Conservation (phyloP, 1,140 invertebrate genomes). For the Lepidurus arcticus region DNA sequence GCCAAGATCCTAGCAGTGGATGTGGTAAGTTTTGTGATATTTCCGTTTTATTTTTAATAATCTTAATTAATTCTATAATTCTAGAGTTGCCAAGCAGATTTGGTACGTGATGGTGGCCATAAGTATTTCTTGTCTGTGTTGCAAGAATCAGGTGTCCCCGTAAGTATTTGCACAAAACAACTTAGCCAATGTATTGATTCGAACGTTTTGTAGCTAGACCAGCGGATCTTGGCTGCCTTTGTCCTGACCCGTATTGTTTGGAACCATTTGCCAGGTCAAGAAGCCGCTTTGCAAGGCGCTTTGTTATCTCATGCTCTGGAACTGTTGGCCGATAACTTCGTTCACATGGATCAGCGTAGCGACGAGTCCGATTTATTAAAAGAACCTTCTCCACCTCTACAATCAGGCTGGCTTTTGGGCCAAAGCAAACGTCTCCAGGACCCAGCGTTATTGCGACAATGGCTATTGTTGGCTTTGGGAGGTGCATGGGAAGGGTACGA, state of each 20-base stretch:
- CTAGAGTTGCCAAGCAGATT: conserved; percentile 86
- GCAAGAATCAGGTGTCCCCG: conserved; percentile 73
- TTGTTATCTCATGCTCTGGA: conserved; percentile 84
- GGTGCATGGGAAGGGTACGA: conserved; percentile 89
- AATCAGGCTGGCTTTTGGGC: neutral
- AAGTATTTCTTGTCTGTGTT: conserved; percentile 90
- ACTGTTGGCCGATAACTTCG: conserved; percentile 40
- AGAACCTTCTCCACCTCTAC: neutral
- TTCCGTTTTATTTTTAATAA: conserved; percentile 32
- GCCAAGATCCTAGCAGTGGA: conserved; percentile 98
- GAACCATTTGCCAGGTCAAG: conserved; percentile 76
- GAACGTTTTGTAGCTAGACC: conserved; percentile 59
- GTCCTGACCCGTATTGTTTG: conserved; percentile 88
- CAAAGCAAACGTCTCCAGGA: conserved; percentile 14
- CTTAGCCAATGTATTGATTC: neutral
- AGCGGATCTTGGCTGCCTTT: conserved; percentile 84
- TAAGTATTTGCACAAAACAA: conserved; percentile 47
- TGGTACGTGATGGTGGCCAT: conserved; percentile 90
- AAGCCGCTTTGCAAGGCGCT: conserved; percentile 76
- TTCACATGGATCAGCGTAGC: conserved; percentile 42
- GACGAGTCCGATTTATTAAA: neutral
- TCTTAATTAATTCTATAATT: conserved; percentile 41
- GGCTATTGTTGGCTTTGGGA: conserved; percentile 90
- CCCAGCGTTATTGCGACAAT: conserved; percentile 69
- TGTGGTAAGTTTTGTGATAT: conserved; percentile 58